phyloP scores from a whole-genome alignment of 1,140 invertebrate genomes.

The Andrena cerasifolii region DNA sequence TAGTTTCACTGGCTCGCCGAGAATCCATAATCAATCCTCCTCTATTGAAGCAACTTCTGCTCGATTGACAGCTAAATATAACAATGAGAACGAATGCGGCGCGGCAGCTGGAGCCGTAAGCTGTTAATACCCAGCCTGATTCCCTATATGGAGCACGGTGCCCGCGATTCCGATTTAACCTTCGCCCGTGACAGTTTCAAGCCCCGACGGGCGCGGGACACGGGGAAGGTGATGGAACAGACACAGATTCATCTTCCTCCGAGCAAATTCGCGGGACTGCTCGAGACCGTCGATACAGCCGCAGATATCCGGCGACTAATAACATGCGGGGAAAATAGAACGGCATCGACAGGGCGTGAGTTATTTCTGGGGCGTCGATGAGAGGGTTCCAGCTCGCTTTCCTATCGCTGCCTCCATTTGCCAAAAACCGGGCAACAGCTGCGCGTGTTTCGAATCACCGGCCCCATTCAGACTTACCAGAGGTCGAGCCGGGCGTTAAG shows the following conservation, averaged over 20 bases:
- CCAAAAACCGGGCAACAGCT: background rate
- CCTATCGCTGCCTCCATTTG: background rate
- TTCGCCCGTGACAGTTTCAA: constrained; percentile 13
- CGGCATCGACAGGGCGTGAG: background rate
- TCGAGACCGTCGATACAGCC: constrained; percentile 15
- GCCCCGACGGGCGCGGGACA: constrained; percentile 5
- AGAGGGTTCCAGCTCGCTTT: background rate
- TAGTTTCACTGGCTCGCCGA: too few species aligned
- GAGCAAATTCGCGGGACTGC: constrained; percentile 46
- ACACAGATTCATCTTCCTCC: constrained; percentile 35
- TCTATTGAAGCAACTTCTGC: background rate
- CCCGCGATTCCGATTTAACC: constrained; percentile 45
- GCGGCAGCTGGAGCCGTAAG: background rate
- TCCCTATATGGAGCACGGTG: constrained; percentile 4
- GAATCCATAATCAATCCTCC: background rate
- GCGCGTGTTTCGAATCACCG: too few species aligned
- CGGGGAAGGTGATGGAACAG: background rate
- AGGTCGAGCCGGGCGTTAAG: too few species aligned
- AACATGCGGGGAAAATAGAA: constrained; percentile 25
- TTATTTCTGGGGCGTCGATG: constrained; percentile 26
- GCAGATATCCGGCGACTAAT: constrained; percentile 46
- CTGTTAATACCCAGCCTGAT: constrained; percentile 17
- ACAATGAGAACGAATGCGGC: background rate
- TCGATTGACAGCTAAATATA: constrained; percentile 33
- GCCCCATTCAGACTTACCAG: too few species aligned